Conservation (phyloP, 2,888 invertebrate genomes). For the Euclidia mi region DNA sequence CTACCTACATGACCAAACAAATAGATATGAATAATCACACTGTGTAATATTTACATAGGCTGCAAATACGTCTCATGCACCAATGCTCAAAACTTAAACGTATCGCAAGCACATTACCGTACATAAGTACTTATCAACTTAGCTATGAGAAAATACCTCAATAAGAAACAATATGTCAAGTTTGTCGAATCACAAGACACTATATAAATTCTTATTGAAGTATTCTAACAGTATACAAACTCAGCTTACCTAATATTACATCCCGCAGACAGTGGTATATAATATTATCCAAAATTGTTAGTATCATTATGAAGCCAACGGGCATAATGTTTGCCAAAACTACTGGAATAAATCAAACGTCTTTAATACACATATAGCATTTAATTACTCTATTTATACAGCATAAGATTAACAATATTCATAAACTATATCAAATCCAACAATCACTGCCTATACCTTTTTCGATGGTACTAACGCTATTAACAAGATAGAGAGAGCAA, state of each 20-base stretch:
- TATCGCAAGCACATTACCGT: conserved; percentile 49
- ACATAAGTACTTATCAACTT: conserved; percentile 23
- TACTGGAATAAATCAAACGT: conserved; percentile 87
- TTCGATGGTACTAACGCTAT: conserved; percentile 87
- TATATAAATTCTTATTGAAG: conserved; percentile 67
- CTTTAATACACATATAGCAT: conserved; percentile 88
- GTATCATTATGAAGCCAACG: conserved; percentile 68
- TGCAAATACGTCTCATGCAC: conserved; percentile 62
- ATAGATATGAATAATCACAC: not conserved
- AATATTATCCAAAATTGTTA: conserved; percentile 69
- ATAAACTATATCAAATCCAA: conserved; percentile 90
- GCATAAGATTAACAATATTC: conserved; percentile 90
- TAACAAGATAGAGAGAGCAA: conserved; percentile 86
- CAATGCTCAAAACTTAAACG: conserved; percentile 44
- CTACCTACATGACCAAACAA: conserved; percentile 7
- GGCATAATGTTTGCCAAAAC: conserved; percentile 61
- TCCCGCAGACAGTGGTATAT: conserved; percentile 62
- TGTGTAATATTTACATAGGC: conserved; percentile 27
- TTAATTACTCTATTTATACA: conserved; percentile 90
- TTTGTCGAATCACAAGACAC: not conserved
- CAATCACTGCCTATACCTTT: conserved; percentile 88
- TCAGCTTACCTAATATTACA: conserved; percentile 81
- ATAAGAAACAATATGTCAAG: conserved; percentile 51
- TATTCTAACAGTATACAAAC: conserved; percentile 67
- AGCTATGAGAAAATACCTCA: conserved; percentile 53